These are phyloP conservation scores for Mellivora capensis DNA, from an alignment of 2,113 vertebrate species.

Conservation along the genomic window DNA sequence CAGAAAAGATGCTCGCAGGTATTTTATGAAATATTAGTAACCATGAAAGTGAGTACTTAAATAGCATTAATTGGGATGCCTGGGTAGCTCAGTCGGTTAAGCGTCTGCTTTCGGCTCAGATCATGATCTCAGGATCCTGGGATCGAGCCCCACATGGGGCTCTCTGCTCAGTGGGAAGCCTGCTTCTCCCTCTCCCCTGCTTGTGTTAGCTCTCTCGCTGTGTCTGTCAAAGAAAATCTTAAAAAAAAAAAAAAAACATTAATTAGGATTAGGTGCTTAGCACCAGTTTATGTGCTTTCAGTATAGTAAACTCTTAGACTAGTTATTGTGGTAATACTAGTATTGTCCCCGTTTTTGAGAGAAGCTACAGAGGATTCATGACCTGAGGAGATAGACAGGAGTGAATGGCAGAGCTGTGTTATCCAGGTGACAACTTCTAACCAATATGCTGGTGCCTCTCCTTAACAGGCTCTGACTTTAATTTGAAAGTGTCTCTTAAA, in stretches of 20 bases:
- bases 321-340: background rate
- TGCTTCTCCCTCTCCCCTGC: no score
- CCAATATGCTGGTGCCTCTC: background rate
- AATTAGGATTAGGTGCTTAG: background rate
- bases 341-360: background rate
- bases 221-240: no score
- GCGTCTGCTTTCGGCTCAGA: no score
- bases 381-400: background rate
- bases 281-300: background rate
- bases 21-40: background rate
- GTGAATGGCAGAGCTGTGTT: background rate
- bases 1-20: background rate
- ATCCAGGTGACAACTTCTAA: background rate
- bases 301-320: background rate
- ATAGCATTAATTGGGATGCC: background rate
- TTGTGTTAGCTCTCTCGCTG: no score
- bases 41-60: background rate
- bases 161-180: no score
- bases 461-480: background rate
- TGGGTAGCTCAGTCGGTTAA: no score
- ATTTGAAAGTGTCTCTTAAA: background rate
- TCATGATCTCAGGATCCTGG: no score
- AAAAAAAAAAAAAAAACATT: background rate
- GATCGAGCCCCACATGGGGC: rapidly evolving
- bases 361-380: background rate